These are phyloP conservation scores for Orchestes rusci DNA, from an alignment of 2,888 invertebrate genomes.

Conservation along the genomic window DNA sequence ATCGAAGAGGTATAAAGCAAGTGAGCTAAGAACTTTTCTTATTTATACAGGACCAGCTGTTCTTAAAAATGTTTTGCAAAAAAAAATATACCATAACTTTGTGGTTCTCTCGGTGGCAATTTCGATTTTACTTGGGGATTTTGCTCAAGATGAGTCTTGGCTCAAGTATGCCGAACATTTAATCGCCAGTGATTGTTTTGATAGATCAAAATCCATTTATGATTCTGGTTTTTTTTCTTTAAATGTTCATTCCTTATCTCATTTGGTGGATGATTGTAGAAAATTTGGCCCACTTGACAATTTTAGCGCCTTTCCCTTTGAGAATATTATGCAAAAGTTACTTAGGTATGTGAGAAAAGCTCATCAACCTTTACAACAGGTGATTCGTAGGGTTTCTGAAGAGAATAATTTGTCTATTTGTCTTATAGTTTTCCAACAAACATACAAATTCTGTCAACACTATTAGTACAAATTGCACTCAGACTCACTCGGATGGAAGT, in stretches of 20 bases:
- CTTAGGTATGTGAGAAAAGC: conserved; percentile 12
- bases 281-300: conserved; percentile 15
- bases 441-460: conserved; percentile 2
- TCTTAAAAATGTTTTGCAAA: conserved; percentile 16
- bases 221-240: conserved; percentile 17
- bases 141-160: conserved; percentile 10
- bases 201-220: conserved; percentile 17
- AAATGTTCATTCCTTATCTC: conserved; percentile 15
- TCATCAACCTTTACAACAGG: conserved; percentile 16
- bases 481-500: conserved; percentile 13
- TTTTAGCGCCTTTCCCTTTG: conserved; percentile 16
- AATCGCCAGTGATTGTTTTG: conserved; percentile 11
- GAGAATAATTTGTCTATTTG: conserved; percentile 14
- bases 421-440: neutral
- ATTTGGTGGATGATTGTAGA: conserved; percentile 18
- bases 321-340: conserved; percentile 15
- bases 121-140: conserved; percentile 20
- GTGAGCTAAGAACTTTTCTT: conserved; percentile 17
- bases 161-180: conserved; percentile 17
- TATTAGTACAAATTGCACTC: conserved; percentile 8
- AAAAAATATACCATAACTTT: conserved; percentile 17
- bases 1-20: conserved; percentile 21
- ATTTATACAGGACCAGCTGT: conserved; percentile 20
- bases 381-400: conserved; percentile 14
- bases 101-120: conserved; percentile 16